These are phyloP conservation scores for Crotalus viridis DNA, from an alignment of 2,113 vertebrate genomes.

Conservation along the genomic window DNA sequence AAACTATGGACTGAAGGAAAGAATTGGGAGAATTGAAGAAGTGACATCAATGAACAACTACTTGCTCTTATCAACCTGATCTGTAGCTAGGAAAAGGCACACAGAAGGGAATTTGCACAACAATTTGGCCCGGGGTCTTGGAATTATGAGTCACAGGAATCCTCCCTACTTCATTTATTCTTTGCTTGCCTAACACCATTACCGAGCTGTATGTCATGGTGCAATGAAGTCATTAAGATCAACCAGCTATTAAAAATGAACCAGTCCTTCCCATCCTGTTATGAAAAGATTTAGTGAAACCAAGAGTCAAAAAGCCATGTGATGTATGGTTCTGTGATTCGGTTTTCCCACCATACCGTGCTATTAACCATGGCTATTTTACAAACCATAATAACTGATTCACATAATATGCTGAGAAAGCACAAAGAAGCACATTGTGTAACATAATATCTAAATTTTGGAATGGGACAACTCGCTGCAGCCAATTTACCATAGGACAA, in stretches of 20 bases:
- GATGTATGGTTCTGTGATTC: not conserved
- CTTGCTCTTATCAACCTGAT: not conserved
- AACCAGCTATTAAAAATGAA: not conserved
- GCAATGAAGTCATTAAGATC: not conserved
- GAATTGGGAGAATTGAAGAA: not conserved
- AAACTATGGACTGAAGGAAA: not conserved
- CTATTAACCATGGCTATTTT: not conserved
- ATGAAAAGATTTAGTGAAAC: not conserved
- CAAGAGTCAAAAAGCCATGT: not conserved
- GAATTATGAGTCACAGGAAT: slow-evolving; percentile 9
- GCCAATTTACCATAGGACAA: not conserved
- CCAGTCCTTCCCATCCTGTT: not conserved
- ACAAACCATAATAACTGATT: not conserved
- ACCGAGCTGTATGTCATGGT: not conserved
- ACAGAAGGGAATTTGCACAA: not conserved
- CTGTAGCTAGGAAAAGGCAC: not conserved
- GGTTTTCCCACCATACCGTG: not conserved
- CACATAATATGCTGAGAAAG: not conserved
- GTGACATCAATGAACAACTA: not conserved
- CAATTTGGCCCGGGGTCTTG: not conserved
- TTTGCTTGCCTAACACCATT: not conserved
- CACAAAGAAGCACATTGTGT: not conserved
- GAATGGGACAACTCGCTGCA: not conserved
- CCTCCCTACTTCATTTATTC: not conserved
- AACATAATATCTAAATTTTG: not conserved